Base-by-base conservation (phyloP, 1,140 invertebrate genomes). In the Adelges cooleyi region DNA sequence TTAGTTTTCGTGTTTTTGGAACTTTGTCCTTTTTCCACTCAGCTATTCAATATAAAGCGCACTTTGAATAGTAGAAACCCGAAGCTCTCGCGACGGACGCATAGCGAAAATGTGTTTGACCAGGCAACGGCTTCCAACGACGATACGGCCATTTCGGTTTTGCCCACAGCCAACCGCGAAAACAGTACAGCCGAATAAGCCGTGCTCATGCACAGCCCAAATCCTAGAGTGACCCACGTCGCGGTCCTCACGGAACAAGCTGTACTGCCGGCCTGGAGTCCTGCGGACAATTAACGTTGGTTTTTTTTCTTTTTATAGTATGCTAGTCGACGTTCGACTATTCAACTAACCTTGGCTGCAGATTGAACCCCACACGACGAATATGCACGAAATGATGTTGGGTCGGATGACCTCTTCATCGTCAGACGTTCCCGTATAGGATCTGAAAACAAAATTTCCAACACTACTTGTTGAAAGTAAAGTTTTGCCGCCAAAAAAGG, bases 181-280 rank as follows among this genome's bases (percentile, higher is more conserved):
- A 68, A 56, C 22, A 68, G 42, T 9, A 68, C 68, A 2, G 68
- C 65, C 4, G 68, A 66, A 50, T 68, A 68, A 4, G 68, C 42
- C 23, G 54, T 67, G 49, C 56, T 62, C 8, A 68, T 68, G 17
- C 66, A 46, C n/a, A 68, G 33, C 1, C 68, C 68, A 46, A 67
- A 68, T 25, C 66, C 40, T 10, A 68, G 33, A 13, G 59, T 66
- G 18, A 68, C 65, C 40, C 66, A 48, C 3, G 44, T 20, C 6
- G 46, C n/a, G 2, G 29, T 42, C 10, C 56, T 40, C 25, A 62
- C 42, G 13, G 56, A 62, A 33, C 17, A 62, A 2, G 56, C 56
- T n/a, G 42, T 33, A 25, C 13, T 62, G 25, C 44, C 38, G 9
- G 42, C 27, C 17, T 62, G 56, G 9, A 62, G 22, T 48, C 56